A percentile compares a stretch with the other conserved stretches of the same genome.
Evolutionary conservation across 2,888 invertebrate species (phyloP).

Genomic region (Lasioglossum marginatum): DNA sequence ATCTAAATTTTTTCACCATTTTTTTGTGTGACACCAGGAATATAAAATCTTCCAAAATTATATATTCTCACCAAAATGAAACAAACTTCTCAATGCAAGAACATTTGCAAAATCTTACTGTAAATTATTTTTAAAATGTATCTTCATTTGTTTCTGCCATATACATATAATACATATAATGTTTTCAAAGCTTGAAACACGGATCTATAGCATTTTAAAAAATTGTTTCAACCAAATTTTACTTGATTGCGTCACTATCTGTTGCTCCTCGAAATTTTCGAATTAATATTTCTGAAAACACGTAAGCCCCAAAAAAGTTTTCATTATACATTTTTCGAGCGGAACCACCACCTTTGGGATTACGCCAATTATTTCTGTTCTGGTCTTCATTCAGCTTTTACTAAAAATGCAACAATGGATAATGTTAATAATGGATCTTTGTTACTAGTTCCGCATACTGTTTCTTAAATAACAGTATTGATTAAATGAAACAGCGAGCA

Average conservation of each 20-base stretch:
- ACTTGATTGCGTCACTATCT: not conserved
- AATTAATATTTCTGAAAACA: not conserved
- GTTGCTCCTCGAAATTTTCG: not conserved
- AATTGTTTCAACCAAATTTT: not conserved
- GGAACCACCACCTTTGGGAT: not conserved
- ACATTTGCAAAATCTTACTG: not conserved
- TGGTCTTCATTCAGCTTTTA: not conserved
- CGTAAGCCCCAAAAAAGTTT: not conserved
- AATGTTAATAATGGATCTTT: slow-evolving; percentile 11
- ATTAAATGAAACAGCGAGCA: slow-evolving; percentile 20
- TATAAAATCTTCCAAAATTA: not conserved
- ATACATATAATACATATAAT: not conserved
- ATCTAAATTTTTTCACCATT: not conserved
- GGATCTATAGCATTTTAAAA: not conserved
- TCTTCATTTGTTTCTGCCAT: not conserved
- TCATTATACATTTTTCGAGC: not conserved
- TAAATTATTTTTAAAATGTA: not conserved
- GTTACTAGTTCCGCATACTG: not conserved
- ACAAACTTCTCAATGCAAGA: not conserved
- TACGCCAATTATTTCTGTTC: not conserved
- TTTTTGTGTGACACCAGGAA: not conserved
- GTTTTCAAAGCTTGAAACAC: not conserved
- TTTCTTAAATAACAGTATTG: slow-evolving; percentile 12
- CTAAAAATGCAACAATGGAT: not conserved
- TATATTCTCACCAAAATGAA: not conserved